Base-by-base conservation (phyloP, 1,140 invertebrate species). In the Gonatopus flavifemur region DNA sequence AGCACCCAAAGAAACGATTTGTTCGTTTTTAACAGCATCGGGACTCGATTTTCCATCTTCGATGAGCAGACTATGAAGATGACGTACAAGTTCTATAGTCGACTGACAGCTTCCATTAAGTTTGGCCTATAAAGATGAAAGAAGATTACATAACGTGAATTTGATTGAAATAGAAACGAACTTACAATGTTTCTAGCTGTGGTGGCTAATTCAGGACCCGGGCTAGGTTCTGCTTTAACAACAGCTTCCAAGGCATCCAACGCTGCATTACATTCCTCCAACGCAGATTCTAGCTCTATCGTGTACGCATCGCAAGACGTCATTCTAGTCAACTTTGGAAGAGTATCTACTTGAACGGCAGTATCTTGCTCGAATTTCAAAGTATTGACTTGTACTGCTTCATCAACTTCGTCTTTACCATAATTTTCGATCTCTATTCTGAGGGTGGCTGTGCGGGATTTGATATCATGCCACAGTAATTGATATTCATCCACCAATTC, bases 271-370 rank as follows among this genome's bases (percentile, higher is more conserved):
- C 83, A 86, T 58, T 89, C 86, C 3, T 70, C 73, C 0, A 91
- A 79, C 0, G 88, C 88, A 10, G 83, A 81, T 13, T 82, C 77
- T 9, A 92, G 66, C 69, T 92, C 89, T 49, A 83, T 84, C 19
- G 86, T 70, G 60, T 90, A 92, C 1, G 88, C 89, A 67, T 91
- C 89, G 66, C 87, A 87, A 1, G 89, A 86, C 16, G 88, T 89
- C 39, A 92, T 82, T 19, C 80, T 84, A 5, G 81, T 80, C 45
- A 86, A 74, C 20, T 81, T 77, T 0, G 84, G 82, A 15, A 88
- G 61, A 1, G 89, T 93, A 54, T 90, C 84, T 0, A 91, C 90
- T 79, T 93, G 90, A 7, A 90, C 84, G 1, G 86, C 84, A 3
- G 82, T 82, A 53, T 91, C 88, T 5, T 83, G 83, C 62, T 90